A percentile compares a stretch with the other conserved stretches of the same genome.
phyloP scores from a whole-genome alignment of 2,113 vertebrate species.

The Nothocercus nigrocapillus region DNA sequence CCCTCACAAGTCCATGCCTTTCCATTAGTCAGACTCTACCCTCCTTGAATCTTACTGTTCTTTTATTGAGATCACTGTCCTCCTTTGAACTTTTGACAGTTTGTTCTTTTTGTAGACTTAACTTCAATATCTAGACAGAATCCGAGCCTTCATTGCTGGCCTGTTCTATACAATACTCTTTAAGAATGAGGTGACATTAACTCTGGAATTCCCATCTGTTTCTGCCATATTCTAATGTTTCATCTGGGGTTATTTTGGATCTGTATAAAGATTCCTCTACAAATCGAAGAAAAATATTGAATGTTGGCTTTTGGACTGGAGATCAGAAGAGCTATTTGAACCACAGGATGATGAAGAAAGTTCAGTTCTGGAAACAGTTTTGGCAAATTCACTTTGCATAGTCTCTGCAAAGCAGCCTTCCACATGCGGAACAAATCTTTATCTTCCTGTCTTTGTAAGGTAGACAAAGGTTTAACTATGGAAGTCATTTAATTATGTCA shows the following conservation, averaged over 20 bases:
- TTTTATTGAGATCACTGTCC: background rate
- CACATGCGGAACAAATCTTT: conserved; percentile 39
- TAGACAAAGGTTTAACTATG: background rate
- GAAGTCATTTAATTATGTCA: background rate
- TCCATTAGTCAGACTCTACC: background rate
- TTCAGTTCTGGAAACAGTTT: background rate
- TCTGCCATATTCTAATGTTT: conserved; percentile 23
- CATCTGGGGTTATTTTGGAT: conserved; percentile 34
- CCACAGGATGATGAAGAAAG: conserved; percentile 22
- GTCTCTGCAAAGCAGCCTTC: conserved; percentile 36
- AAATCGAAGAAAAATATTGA: conserved; percentile 23
- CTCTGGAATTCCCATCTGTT: background rate
- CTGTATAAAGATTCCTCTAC: background rate
- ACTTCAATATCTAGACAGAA: background rate
- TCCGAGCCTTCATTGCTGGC: background rate
- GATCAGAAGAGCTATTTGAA: conserved; percentile 49
- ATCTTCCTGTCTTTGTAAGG: background rate
- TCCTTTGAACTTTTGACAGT: background rate
- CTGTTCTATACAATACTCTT: background rate
- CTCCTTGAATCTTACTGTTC: background rate
- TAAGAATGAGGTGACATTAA: conserved; percentile 39
- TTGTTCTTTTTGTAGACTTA: background rate
- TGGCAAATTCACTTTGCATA: conserved; percentile 20
- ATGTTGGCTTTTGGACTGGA: conserved; percentile 37
- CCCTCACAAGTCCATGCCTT: background rate